phyloP scores from a whole-genome alignment of 2,888 invertebrate species.

The Eurytoma californica region DNA sequence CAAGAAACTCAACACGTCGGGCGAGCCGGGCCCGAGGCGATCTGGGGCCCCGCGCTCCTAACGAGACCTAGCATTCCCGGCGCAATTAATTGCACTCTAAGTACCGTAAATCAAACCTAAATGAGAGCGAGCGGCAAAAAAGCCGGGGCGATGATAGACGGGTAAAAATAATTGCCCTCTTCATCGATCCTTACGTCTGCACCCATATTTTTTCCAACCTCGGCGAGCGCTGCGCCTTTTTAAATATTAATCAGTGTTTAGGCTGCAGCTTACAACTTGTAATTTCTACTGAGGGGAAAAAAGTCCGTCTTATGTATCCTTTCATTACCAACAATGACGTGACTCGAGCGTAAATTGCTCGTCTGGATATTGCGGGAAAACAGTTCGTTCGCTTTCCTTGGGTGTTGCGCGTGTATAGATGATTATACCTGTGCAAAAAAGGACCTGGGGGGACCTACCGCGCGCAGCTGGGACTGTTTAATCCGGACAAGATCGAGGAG shows the following conservation, averaged over 20 bases:
- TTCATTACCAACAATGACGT: no score
- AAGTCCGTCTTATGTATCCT: no score
- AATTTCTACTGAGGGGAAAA: no score
- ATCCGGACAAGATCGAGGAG: constrained; percentile 55
- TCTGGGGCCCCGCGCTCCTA: constrained; percentile 57
- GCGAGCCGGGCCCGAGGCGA: constrained; percentile 56
- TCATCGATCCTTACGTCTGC: background rate
- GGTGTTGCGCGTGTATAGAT: no score
- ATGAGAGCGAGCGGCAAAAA: constrained; percentile 59
- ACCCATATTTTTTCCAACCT: no score
- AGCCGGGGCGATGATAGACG: constrained; percentile 18
- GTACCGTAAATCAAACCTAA: constrained; percentile 65
- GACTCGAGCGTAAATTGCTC: no score
- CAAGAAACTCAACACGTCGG: constrained; percentile 61
- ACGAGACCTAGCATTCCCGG: constrained; percentile 59
- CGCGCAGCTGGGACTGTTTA: constrained; percentile 43
- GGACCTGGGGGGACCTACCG: constrained; percentile 45
- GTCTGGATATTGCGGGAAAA: no score
- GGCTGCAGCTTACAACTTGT: background rate
- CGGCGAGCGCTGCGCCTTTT: no score
- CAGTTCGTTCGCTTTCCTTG: no score
- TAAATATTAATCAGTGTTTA: background rate
- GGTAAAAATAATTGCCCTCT: constrained; percentile 35
- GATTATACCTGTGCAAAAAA: background rate
- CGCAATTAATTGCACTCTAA: constrained; percentile 64